phyloP scores from a whole-genome alignment of 2,113 vertebrate genomes.

The Theropithecus gelada region DNA sequence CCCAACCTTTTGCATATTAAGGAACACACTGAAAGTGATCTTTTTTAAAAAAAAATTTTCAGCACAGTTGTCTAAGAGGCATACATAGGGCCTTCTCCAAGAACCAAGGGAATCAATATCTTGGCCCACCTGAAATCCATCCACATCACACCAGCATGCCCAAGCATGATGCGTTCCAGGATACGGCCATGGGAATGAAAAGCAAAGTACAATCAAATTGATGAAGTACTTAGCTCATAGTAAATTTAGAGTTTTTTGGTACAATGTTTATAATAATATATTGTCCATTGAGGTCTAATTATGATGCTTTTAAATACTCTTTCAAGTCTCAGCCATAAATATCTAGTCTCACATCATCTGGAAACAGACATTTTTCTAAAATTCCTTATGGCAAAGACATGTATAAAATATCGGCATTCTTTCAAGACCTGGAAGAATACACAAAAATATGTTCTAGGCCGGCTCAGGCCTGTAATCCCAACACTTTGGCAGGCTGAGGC shows the following conservation, averaged over 20 bases:
- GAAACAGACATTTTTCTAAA: conserved; percentile 23
- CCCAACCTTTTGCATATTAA: background rate
- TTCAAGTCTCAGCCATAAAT: background rate
- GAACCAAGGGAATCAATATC: background rate
- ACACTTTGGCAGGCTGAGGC: too few relatives aligned
- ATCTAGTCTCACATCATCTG: background rate
- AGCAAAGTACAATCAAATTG: background rate
- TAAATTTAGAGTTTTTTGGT: background rate
- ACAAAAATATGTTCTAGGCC: background rate
- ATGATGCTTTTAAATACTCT: conserved; percentile 6
- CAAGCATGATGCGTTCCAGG: background rate
- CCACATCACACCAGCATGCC: background rate
- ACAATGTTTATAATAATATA: conserved; percentile 22
- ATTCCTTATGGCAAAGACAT: background rate
- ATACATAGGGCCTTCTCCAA: background rate
- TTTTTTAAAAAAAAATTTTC: background rate
- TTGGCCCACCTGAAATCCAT: background rate
- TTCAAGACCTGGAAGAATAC: background rate
- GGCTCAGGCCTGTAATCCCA: too few relatives aligned
- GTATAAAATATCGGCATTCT: background rate
- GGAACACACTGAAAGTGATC: background rate
- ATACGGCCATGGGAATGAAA: background rate
- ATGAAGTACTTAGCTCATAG: background rate
- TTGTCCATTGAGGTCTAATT: background rate
- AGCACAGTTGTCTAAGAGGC: background rate